Evolutionary conservation across 2,113 vertebrate genomes (phyloP).

Genomic region (Dasyurus viverrinus): DNA sequence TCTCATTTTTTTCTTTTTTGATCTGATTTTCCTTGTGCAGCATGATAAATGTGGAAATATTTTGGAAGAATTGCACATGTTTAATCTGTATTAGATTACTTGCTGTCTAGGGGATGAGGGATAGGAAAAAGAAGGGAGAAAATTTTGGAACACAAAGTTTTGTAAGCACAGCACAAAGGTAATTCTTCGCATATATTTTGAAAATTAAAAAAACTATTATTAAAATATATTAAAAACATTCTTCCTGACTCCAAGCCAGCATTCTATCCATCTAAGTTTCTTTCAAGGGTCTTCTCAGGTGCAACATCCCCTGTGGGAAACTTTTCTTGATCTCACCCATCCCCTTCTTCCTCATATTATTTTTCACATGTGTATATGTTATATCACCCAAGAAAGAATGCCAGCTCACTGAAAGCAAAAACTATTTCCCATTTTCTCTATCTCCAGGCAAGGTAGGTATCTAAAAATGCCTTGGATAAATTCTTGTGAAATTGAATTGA

Average conservation of each 20-base stretch:
- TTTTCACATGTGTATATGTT: neutral
- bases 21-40: no score
- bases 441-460: neutral
- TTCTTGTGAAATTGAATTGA: neutral
- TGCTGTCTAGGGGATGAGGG: no score
- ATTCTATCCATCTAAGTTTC: neutral
- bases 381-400: neutral
- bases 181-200: no score
- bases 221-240: neutral
- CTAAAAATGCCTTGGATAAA: neutral
- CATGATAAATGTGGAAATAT: no score
- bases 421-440: neutral
- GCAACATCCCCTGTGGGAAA: neutral
- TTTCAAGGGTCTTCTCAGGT: neutral
- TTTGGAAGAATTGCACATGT: no score
- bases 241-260: neutral
- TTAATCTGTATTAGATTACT: no score
- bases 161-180: no score
- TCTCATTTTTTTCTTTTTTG: no score
- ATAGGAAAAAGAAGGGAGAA: no score
- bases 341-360: neutral
- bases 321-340: neutral
- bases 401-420: neutral
- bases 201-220: no score
- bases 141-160: no score